Evolutionary conservation across 2,888 invertebrate genomes (phyloP), one percentile per base, ranked within the genome.

Genomic region (Brenthis ino): DNA sequence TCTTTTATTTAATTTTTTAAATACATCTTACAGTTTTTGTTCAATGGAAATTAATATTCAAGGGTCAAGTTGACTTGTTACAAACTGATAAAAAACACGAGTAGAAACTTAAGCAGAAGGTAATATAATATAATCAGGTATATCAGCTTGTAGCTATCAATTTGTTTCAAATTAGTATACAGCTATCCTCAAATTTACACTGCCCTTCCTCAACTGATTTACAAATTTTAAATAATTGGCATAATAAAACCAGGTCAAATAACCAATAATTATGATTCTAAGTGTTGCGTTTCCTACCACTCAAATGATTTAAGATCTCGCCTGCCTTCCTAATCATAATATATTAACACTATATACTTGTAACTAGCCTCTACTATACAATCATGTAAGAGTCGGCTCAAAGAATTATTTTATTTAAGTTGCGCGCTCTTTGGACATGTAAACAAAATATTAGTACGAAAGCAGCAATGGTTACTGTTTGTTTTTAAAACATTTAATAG

Each of bases 261-360:
- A 72, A 64, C 55, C 56, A 53, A 60, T 68, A 70, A 71, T 69
- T 71, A 71, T 69, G 60, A 66, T 48, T 69, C 63, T 43, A 70
- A 72, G 57, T 71, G 63, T 68, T 67, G 65, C 64, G 66, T 74
- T 75, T 74, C 72, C 72, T 72, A 56, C 64, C 69, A 54, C 61
- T 72, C 65, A 64, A 68, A 33, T 72, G 69, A 73, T 72, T 75
- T 64, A 72, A 72, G 63, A 69, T 69, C 68, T 68, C 65, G 65
- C 37, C 71, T 67, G 53, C 76, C 72, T 76, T 74, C 74, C 53
- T 69, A 71, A 74, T 71, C 57, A 60, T 60, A 63, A 63, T 67
- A 71, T 66, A 69, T 69, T 70, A 68, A 67, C 69, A 63, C 57
- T 50, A 66, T 20, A 72, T 20, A 61, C 48, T 66, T 43, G 48